A percentile compares a stretch with the other conserved stretches of the same genome.
phyloP scores from a whole-genome alignment of 2,888 invertebrate species.

The Eubasilissa splendida region DNA sequence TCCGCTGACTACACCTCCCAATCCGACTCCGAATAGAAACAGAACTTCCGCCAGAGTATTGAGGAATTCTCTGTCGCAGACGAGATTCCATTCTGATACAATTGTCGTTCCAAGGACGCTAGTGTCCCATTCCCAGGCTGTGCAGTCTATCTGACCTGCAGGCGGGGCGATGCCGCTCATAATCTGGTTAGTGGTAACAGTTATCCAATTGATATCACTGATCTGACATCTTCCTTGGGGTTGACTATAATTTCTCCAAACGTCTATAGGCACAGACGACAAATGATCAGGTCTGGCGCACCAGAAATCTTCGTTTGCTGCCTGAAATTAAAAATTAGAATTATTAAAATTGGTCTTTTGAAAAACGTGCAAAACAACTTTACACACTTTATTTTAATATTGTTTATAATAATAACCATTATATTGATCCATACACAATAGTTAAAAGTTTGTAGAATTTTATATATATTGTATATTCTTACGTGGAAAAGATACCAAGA shows the following conservation, averaged over 20 bases:
- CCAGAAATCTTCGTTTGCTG: constrained; percentile 79
- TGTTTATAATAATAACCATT: too few species aligned
- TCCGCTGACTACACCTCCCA: constrained; percentile 70
- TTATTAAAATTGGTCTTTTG: too few species aligned
- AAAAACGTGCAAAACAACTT: neutral
- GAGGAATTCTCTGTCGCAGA: constrained; percentile 81
- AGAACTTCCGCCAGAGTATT: constrained; percentile 84
- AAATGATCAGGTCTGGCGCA: constrained; percentile 77
- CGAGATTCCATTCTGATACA: constrained; percentile 83
- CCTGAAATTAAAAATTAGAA: constrained; percentile 61
- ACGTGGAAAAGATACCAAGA: too few species aligned
- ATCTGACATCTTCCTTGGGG: constrained; percentile 75
- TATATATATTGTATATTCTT: too few species aligned
- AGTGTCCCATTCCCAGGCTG: constrained; percentile 76
- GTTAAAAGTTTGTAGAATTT: too few species aligned
- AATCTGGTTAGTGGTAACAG: constrained; percentile 62
- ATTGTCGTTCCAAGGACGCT: constrained; percentile 77
- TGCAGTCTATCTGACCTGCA: constrained; percentile 69
- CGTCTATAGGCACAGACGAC: constrained; percentile 69
- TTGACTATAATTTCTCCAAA: constrained; percentile 81
- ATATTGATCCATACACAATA: too few species aligned
- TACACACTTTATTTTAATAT: neutral
- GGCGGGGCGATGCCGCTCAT: constrained; percentile 16
- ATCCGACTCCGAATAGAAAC: constrained; percentile 83
- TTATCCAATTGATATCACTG: constrained; percentile 68